Evolutionary conservation across 2,888 invertebrate genomes (phyloP), one percentile per base, ranked within the genome.

Genomic region (Polymixis lichenea): DNA sequence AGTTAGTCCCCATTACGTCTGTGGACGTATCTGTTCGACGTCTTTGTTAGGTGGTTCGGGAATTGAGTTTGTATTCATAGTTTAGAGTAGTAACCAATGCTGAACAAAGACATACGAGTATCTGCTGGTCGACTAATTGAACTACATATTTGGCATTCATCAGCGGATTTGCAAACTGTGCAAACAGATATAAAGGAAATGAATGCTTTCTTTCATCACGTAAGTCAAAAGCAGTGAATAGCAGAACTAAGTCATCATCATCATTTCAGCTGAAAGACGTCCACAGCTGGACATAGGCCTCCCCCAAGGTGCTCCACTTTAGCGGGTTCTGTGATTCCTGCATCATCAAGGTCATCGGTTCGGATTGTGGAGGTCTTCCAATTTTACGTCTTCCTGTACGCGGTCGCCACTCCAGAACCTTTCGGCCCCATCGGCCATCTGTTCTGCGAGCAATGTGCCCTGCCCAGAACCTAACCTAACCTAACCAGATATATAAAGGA

Each of bases 1-100:
- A 88, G 85, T 90, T 90, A 87, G 85, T 77, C 80, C 80, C 79
- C 77, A 83, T 88, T 87, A 87, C 80, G 67, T 74, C 74, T 83
- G 86, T 83, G 71, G 83, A 86, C 78, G 85, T 86, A 80, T 80
- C 86, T 84, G 69, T 84, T 72, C 70, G 68, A 71, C 69, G 83
- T 83, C 83, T 83, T 83, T 83, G 83, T 83, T 82, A 67, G 66
- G 82, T 72, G 53, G 71, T 85, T 58, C 64, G 13, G 43, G 60
- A 83, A 83, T 83, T 83, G 78, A 86, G 86, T 83, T 83, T 74
- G 78, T 83, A 83, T 78, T 86, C 78, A 84, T 84, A 75, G 81
- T 83, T 60, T 28, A 19, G 64, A 51, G 62, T n/a, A 46, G 80
- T 80, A 70, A 84, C 69, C 49, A 67, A 56, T 71, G 43, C 43